Evolutionary conservation across 2,113 vertebrate genomes (phyloP).

Genomic region (Craseonycteris thonglongyai): DNA sequence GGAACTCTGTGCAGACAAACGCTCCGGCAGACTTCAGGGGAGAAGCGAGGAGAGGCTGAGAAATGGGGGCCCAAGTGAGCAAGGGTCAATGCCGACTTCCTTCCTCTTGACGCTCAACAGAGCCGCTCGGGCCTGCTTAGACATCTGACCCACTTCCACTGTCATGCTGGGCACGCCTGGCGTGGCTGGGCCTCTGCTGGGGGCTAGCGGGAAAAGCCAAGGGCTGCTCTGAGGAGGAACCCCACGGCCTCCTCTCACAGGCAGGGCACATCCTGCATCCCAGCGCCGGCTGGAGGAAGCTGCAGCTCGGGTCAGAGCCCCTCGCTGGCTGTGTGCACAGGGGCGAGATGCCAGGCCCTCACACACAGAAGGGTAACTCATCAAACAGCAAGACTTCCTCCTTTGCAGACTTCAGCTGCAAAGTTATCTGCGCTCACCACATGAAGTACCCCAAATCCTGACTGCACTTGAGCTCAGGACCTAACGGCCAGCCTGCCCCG

Average conservation of each 20-base stretch:
- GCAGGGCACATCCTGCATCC: background rate
- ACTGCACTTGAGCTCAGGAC: slow-evolving; percentile 30
- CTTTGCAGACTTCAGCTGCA: slow-evolving; percentile 51
- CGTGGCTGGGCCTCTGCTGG: background rate
- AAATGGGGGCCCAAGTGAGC: background rate
- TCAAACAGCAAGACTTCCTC: background rate
- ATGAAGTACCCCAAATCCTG: slow-evolving; percentile 45
- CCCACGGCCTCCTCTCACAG: background rate
- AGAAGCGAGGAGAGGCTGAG: background rate
- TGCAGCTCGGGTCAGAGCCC: background rate
- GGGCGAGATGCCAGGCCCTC: fast-evolving
- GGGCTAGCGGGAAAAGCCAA: background rate
- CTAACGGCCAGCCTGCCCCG: background rate
- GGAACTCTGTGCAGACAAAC: too few species aligned
- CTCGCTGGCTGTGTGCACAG: fast-evolving
- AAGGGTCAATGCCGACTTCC: background rate
- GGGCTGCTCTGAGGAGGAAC: background rate
- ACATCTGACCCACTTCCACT: background rate
- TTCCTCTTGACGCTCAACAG: background rate
- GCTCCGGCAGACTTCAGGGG: background rate
- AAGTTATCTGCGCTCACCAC: slow-evolving; percentile 49
- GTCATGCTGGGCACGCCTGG: fast-evolving
- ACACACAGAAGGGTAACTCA: background rate
- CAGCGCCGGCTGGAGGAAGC: too few species aligned
- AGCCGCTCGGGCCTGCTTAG: background rate